Conservation (phyloP, 2,797 vertebrate genomes). For the Hippocampus kuda region DNA sequence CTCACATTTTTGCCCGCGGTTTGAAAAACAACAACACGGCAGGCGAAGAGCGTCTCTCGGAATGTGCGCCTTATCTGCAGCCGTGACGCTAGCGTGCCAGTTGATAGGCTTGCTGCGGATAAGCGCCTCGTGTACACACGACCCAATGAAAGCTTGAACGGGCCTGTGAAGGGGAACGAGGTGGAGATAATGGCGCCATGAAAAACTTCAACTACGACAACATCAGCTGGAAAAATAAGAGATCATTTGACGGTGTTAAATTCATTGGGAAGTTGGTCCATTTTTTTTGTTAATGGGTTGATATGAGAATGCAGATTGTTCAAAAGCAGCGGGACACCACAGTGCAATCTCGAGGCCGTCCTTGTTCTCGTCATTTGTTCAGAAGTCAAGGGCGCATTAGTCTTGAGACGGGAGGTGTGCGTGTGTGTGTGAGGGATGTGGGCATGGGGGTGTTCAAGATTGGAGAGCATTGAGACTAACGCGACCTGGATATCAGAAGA, state of each 20-base stretch:
- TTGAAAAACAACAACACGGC: conserved; percentile 35
- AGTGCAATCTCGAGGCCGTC: too few species aligned
- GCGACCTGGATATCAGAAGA: too few species aligned
- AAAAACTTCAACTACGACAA: conserved; percentile 17
- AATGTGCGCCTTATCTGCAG: conserved; percentile 17
- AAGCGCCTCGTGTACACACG: not conserved
- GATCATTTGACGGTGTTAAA: too few species aligned
- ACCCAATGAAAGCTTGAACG: not conserved
- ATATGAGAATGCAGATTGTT: not conserved
- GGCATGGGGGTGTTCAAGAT: too few species aligned
- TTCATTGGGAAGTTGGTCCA: too few species aligned
- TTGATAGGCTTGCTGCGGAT: conserved; percentile 11
- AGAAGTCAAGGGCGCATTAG: too few species aligned
- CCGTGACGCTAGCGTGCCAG: not conserved
- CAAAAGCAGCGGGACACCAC: not conserved
- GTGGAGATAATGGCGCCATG: conserved; percentile 21
- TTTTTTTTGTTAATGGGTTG: too few species aligned
- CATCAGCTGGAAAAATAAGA: too few species aligned
- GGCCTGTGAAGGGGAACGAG: not conserved
- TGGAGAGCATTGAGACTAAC: too few species aligned
- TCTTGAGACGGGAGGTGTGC: too few species aligned
- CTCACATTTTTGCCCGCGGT: conserved; percentile 41
- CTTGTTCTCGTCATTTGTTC: too few species aligned
- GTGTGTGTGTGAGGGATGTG: too few species aligned
- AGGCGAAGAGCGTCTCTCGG: conserved; percentile 25